Evolutionary conservation across 2,113 vertebrate genomes (phyloP), one percentile per base, ranked within the genome.

Genomic region (Capra hircus): DNA sequence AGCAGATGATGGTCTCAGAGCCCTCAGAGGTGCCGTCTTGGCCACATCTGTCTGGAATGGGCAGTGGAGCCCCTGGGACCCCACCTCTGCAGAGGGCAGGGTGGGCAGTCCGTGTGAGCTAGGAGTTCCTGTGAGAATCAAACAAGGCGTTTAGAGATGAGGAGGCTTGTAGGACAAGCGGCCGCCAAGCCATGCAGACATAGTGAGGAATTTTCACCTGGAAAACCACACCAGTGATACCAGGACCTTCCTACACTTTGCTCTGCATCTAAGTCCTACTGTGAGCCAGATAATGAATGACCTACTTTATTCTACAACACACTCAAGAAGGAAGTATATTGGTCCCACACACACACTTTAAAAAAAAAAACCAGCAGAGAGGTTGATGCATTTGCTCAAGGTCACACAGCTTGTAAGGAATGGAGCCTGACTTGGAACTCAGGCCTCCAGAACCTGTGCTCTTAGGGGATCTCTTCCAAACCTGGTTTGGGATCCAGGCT

Each of bases 291-390:
- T 45, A 7, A 4, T 19, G 78, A 86, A 57, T 7, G 19, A 59
- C 57, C 77, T 81, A 48, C 78, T 67, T 52, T 27, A 86, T 80
- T 50, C 36, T 64, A 48, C 48, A 28, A 12, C 16, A 3, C 43
- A 13, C 52, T n/a, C 55, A 28, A 59, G 57, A 67, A 25, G 45
- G 80, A 74, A 13, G 12, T 25, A 1, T 9, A 15, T 7, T 1
- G 50, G 25, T 14, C 17, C 50, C 21, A 0, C 27, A 6, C 15
- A 7, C 17, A 74, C 36, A 40, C 36, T 74, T 9, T 2, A 59
- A 28, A 59, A 62, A 62, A 90, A 92, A 62, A 3, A 50, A 50
- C 45, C 45, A 50, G 12, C 53, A 93, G 91, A 91, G 19, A 91
- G 77, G 15, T 64, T 64, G 93, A 50, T 88, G 17, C 11, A 48